These are phyloP conservation scores for Heliconius himera DNA, from an alignment of 1,140 invertebrate genomes.

Conservation along the genomic window DNA sequence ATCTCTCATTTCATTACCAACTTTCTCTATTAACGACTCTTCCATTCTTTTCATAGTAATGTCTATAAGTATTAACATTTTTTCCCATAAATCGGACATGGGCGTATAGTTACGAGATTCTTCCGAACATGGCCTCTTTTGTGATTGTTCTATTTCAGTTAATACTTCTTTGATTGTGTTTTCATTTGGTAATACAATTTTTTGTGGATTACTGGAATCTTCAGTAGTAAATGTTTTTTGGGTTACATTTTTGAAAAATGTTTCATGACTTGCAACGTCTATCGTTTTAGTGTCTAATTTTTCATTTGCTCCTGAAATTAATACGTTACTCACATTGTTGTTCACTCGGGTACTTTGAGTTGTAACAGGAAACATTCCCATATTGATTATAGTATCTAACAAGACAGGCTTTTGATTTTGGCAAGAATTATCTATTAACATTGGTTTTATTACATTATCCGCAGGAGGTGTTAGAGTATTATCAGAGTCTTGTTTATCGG, in stretches of 20 bases:
- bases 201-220: conserved; percentile 26
- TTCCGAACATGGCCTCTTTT: conserved; percentile 47
- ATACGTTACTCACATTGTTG: not conserved
- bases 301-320: not conserved
- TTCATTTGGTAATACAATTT: conserved; percentile 50
- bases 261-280: not conserved
- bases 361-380: conserved; percentile 17
- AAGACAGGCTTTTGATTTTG: conserved; percentile 23
- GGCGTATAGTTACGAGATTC: conserved; percentile 44
- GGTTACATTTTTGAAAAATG: conserved; percentile 47
- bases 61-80: conserved; percentile 53
- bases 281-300: not conserved
- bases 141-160: conserved; percentile 40
- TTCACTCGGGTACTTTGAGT: not conserved
- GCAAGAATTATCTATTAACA: not conserved
- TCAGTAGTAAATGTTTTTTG: conserved; percentile 43
- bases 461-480: conserved; percentile 31
- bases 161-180: conserved; percentile 47
- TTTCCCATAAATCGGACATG: conserved; percentile 58
- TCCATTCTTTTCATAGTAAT: conserved; percentile 59
- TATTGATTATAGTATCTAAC: conserved; percentile 35
- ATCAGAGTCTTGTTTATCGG: conserved; percentile 30
- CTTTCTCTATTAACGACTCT: conserved; percentile 57
- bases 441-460: conserved; percentile 18
- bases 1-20: conserved; percentile 53